phyloP scores from a whole-genome alignment of 2,888 invertebrate species.

The Macaria liturata region DNA sequence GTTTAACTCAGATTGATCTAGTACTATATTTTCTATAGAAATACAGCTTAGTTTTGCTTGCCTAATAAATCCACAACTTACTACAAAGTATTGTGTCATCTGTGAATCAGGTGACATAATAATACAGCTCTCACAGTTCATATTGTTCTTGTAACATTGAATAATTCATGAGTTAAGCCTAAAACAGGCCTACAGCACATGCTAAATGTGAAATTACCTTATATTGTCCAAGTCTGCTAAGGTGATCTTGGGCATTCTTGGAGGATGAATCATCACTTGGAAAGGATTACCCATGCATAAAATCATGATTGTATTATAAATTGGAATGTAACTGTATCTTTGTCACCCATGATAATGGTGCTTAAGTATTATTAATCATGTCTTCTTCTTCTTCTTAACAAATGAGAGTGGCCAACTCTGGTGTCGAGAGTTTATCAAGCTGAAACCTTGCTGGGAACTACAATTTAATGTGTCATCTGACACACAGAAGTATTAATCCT shows the following conservation, averaged over 20 bases:
- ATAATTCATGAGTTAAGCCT: constrained; percentile 41
- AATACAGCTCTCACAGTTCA: constrained; percentile 53
- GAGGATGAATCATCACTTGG: constrained; percentile 29
- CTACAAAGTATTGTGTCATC: constrained; percentile 47
- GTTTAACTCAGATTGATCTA: too few species aligned
- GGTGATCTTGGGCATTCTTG: constrained; percentile 26
- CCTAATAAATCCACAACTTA: constrained; percentile 30
- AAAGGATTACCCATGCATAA: constrained; percentile 9
- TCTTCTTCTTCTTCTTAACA: too few species aligned
- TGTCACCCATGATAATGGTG: too few species aligned
- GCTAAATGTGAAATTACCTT: constrained; percentile 24
- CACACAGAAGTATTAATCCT: too few species aligned
- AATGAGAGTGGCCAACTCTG: too few species aligned
- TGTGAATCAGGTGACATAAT: constrained; percentile 66
- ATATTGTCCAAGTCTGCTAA: constrained; percentile 23
- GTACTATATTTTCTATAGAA: too few species aligned
- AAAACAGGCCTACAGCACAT: constrained; percentile 29
- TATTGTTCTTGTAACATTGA: constrained; percentile 47
- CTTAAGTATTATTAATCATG: too few species aligned
- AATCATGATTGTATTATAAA: too few species aligned
- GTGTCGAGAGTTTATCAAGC: too few species aligned
- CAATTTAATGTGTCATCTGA: too few species aligned
- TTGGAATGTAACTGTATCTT: not conserved
- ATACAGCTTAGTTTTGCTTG: too few species aligned
- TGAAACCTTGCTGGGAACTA: too few species aligned